Base-by-base conservation (phyloP, 2,797 vertebrate species). In the Staurois parvus region DNA sequence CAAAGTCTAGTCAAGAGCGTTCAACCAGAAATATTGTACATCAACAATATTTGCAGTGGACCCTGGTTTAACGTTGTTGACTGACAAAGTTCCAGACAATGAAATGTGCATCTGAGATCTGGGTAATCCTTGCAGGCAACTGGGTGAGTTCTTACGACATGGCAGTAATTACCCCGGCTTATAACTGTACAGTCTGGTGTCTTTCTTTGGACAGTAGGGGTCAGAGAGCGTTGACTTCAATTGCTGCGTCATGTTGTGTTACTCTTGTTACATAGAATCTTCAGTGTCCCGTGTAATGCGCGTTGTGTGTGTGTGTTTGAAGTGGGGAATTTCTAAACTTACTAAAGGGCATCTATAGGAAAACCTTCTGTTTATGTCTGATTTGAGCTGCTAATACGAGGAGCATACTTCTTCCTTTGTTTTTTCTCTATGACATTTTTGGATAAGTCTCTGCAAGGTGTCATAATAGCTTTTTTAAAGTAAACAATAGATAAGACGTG, bases 1-100 rank as follows among this genome's bases (percentile, higher is more conserved):
- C 34, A 26, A 40, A 74, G 80, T 83, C 80, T 83, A 83, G 85
- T 87, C 80, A 78, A 3, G 52, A 15, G 29, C 56, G 59, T 42
- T 87, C 80, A 87, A 83, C 80, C 80, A 74, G 80, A 83, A 79
- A 87, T 69, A 52, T 75, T 48, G 34, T 40, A 83, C 68, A 62
- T 78, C 37, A 83, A 86, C 85, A 83, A 77, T 56, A 81, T 73
- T 73, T 74, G 42, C 80, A 83, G 74, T 74, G 85, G 85, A 83
- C 85, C 85, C 80, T 83, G 68, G 67, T 40, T 34, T 34, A 59
- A 42, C 68, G 72, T 29, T 21, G 67, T n/a, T 83, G 75, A 68
- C 34, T 87, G 80, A 73, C 40, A 56, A 40, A 52, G 30, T 52
- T 79, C 66, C 74, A 68, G 85, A 77, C 79, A 26, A n/a, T 37